A percentile compares a stretch with the other conserved stretches of the same genome.
Conservation (phyloP, 92 coral and sea anemone species). For the Palythoa heliodiscus region DNA sequence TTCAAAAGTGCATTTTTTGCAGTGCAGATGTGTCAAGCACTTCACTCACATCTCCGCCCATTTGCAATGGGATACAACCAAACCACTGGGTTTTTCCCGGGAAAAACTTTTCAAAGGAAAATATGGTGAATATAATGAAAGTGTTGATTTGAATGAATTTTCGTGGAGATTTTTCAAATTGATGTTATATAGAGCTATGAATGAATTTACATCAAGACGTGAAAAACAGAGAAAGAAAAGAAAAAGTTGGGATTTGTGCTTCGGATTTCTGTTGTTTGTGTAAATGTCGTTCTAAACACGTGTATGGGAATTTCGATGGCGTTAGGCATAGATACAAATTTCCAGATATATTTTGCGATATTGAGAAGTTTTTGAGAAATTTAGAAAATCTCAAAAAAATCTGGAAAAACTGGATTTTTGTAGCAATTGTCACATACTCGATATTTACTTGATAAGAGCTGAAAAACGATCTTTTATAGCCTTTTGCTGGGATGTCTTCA, state of each 20-base stretch:
- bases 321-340: neutral
- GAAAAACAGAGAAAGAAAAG: neutral
- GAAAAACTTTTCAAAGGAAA: neutral
- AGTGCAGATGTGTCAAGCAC: too few relatives aligned
- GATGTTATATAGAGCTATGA: neutral
- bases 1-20: too few relatives aligned
- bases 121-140: neutral
- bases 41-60: neutral
- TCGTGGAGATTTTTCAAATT: neutral
- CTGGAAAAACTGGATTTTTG: too few relatives aligned
- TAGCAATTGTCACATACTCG: too few relatives aligned
- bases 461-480: too few relatives aligned
- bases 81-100: neutral
- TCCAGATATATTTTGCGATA: too few relatives aligned
- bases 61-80: too few relatives aligned
- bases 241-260: conserved; percentile 5
- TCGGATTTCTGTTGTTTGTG: conserved; percentile 3
- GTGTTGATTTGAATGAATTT: neutral
- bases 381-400: too few relatives aligned
- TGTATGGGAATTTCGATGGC: neutral
- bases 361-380: too few relatives aligned
- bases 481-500: too few relatives aligned
- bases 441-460: too few relatives aligned
- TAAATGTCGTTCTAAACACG: neutral
- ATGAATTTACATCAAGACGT: neutral